phyloP scores from a whole-genome alignment of 92 coral and sea anemone species.

The Siderastrea siderea region DNA sequence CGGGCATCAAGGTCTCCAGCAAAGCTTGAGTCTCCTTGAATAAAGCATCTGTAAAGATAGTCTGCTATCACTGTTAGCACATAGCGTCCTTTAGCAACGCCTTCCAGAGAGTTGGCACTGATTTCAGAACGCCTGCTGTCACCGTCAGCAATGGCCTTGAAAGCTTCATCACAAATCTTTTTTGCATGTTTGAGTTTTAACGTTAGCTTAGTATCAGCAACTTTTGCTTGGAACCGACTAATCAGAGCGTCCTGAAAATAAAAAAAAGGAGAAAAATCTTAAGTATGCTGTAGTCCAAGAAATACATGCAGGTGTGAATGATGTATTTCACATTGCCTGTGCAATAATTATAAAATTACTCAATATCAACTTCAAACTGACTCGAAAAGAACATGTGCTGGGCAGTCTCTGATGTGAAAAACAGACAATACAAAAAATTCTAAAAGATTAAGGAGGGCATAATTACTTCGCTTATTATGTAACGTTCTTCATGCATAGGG shows the following conservation, averaged over 20 bases:
- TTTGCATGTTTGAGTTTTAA: slow-evolving; percentile 24
- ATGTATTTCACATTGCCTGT: too few relatives aligned
- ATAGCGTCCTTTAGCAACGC: slow-evolving; percentile 59
- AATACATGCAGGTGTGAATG: too few relatives aligned
- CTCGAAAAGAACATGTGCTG: too few relatives aligned
- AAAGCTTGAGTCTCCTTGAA: slow-evolving; percentile 11
- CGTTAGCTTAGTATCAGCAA: slow-evolving; percentile 17
- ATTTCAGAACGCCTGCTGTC: background rate
- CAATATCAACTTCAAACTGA: too few relatives aligned
- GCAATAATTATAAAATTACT: too few relatives aligned
- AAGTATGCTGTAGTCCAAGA: too few relatives aligned
- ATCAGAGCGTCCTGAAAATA: slow-evolving; percentile 39
- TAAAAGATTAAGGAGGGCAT: too few relatives aligned
- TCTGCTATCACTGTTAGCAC: slow-evolving; percentile 54
- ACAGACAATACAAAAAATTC: too few relatives aligned
- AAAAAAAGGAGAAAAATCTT: too few relatives aligned
- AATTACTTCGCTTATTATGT: background rate
- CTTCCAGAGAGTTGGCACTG: slow-evolving; percentile 43
- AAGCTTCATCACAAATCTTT: slow-evolving; percentile 31
- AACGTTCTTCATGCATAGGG: background rate
- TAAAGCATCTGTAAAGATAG: slow-evolving; percentile 20
- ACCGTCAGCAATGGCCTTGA: background rate
- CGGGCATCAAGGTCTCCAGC: slow-evolving; percentile 7
- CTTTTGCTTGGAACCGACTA: slow-evolving; percentile 44
- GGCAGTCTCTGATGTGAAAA: too few relatives aligned